A percentile compares a stretch with the other conserved stretches of the same genome.
Evolutionary conservation across 2,888 invertebrate species (phyloP).

Genomic region (Ophion obscuratus): DNA sequence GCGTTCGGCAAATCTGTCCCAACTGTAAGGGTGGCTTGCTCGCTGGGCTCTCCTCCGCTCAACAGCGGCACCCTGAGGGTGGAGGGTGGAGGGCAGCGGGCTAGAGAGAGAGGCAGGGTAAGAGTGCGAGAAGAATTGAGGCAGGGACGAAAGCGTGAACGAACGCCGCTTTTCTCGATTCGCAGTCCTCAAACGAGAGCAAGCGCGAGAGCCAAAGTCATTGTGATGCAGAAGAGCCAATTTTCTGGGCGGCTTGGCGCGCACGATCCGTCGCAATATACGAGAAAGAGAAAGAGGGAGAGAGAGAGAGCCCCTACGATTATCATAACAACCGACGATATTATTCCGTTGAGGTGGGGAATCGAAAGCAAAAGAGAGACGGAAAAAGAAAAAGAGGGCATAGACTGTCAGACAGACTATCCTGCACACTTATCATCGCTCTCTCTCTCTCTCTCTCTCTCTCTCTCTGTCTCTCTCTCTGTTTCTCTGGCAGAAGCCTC

Average conservation of each 20-base stretch:
- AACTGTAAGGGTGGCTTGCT: conserved; percentile 54
- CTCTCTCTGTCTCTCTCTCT: conserved; percentile 42
- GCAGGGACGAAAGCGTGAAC: conserved; percentile 61
- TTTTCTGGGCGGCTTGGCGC: conserved; percentile 84
- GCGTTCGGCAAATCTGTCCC: conserved; percentile 69
- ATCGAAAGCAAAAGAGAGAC: conserved; percentile 66
- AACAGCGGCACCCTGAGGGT: conserved; percentile 8
- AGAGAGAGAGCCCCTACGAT: conserved; percentile 76
- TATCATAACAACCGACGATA: conserved; percentile 84
- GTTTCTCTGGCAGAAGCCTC: conserved; percentile 36
- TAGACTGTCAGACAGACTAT: conserved; percentile 43
- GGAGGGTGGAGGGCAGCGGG: conserved; percentile 25
- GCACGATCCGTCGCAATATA: conserved; percentile 80
- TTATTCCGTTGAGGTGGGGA: conserved; percentile 79
- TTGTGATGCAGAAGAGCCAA: conserved; percentile 84
- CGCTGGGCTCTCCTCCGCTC: conserved; percentile 43
- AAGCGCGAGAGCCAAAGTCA: conserved; percentile 78
- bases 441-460: conserved; percentile 59
- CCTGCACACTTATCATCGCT: conserved; percentile 41
- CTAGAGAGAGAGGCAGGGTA: conserved; percentile 37
- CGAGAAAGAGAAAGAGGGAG: conserved; percentile 20
- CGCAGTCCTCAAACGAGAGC: conserved; percentile 64
- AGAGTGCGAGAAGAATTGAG: conserved; percentile 28
- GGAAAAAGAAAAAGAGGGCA: conserved; percentile 49
- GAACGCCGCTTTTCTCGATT: conserved; percentile 62